Base-by-base conservation (phyloP, 2,797 vertebrate genomes). In the Kryptopterus vitreolus region DNA sequence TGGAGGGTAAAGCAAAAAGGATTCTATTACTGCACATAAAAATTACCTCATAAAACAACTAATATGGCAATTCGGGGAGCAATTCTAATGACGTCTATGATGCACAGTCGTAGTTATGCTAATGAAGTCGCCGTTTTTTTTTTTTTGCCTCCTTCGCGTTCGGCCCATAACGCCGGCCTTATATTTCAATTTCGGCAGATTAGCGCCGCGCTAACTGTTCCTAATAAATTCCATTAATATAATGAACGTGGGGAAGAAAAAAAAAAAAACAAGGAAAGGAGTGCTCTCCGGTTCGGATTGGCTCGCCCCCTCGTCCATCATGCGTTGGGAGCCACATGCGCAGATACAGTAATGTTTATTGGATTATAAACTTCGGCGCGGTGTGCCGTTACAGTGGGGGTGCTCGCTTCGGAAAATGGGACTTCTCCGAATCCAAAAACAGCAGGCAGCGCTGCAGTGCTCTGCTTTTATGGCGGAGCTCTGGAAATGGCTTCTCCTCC, bases 41-140 rank as follows among this genome's bases (percentile, higher is more conserved):
- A 97, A 98, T 98, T 96, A 96, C 95, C 95, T 96, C 95, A 96
- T 98, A 98, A 98, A 98, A 95, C 96, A 98, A 96, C 95, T 95
- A 96, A 97, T 96, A 98, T 96, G 95, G 94, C 95, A 98, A 97
- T 95, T 96, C 95, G 83, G 96, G 96, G 96, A 97, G 92, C 95
- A 95, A 98, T 99, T 98, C 98, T 98, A 98, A 98, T 95, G 96
- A 94, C 94, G 97, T 97, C 97, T 98, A 98, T 96, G 96, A 96
- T 96, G 95, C 95, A 93, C 94, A 94, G 94, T 94, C 95, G 95
- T 96, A 95, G 95, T 96, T 95, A 97, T 97, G 96, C 95, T 99
- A 99, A 99, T 98, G 97, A 98, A 98, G 96, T 98, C 96, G 96
- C 97, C 95, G 95, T 96, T 96, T 96, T 94, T n/a, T n/a, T n/a